Base-by-base conservation (phyloP, 2,888 invertebrate species). In the Tinea pellionella region DNA sequence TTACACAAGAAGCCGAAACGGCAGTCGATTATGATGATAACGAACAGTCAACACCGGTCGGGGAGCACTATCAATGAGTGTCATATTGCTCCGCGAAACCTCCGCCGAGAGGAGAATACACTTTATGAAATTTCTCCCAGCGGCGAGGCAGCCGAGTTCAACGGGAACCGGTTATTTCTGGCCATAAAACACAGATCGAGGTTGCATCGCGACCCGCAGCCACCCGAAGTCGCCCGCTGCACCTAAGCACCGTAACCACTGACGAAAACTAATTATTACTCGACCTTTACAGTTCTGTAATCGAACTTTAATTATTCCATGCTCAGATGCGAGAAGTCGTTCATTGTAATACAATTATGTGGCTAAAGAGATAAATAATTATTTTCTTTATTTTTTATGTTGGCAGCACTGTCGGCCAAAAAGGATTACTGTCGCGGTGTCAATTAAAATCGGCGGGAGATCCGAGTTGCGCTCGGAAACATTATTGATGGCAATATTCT, bases 21-120 rank as follows among this genome's bases (percentile, higher is more conserved):
- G 86, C 85, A 86, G 85, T 84, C 85, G 85, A 85, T 85, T 85
- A 85, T 73, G 65, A 65, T 67, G 84, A 85, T 84, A 85, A 83
- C 72, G 69, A 64, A 64, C 63, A 75, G 80, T 80, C 77, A 82
- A 80, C 75, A 82, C 72, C 73, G 42, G 59, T 24, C 53, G 43
- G 55, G 19, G 19, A 42, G 41, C 41, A 68, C 76, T 81, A 83
- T 84, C 78, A 74, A 77, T 30, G 43, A 59, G 7, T 41, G 19
- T 24, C 42, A 16, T 11, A 30, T 6, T 12, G n/a, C 30, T 24
- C 43, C 16, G 43, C 59, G 43, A 43, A 59, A 43, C 60, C 51
- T 60, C 60, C 53, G 51, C 30, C 51, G 15, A 32, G 43, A 59
- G n/a, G 19, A 57, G 32, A 15, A 32, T 32, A 59, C 55, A 61